Base-by-base conservation (phyloP, 2,113 vertebrate genomes). In the Eira barbara region DNA sequence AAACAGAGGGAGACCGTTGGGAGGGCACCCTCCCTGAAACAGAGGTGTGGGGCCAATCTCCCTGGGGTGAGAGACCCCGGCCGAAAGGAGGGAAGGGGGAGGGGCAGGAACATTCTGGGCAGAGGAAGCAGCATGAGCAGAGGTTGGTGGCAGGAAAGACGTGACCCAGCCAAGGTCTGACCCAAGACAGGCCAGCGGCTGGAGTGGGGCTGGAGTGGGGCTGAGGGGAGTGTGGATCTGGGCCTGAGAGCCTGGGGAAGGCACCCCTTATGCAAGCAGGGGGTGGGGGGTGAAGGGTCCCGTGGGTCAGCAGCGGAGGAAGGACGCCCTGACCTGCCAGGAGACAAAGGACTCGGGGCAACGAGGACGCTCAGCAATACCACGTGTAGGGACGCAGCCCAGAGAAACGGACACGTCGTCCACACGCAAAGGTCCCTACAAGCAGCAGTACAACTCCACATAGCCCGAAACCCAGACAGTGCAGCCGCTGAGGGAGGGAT, bases 191-290 rank as follows among this genome's bases (percentile, higher is more conserved):
- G 83, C 59, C 6, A 8, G 59, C 9, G 11, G 42, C 29, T 47
- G 83, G 61, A 20, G 34, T 17, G 7, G n/a, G 11, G 11, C 20
- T 42, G 39, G n/a, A n/a, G n/a, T n/a, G n/a, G n/a, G n/a, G n/a
- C n/a, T 4, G 2, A 13, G 31, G 7, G 21, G 0, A 47, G 42
- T n/a, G 11, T 10, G 31, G 0, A 49, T 36, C 67, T n/a, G 65
- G 42, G 63, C 61, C 83, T 25, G 61, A 67, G 83, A 67, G 31
- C 31, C 13, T 25, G 63, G 63, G 63, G 34, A 34, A 49, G 45
- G 12, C 31, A 69, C 7, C 0, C 31, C 47, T 49, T 49, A 49
- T 12, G 47, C 49, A 10, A 49, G 20, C 18, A 6, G 11, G 45
- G 42, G 20, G 21, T 3, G 14, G 11, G 45, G 31, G 21, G 21